These are phyloP conservation scores for Agonopterix heracliana DNA, from an alignment of 2,888 invertebrate species.

Conservation along the genomic window DNA sequence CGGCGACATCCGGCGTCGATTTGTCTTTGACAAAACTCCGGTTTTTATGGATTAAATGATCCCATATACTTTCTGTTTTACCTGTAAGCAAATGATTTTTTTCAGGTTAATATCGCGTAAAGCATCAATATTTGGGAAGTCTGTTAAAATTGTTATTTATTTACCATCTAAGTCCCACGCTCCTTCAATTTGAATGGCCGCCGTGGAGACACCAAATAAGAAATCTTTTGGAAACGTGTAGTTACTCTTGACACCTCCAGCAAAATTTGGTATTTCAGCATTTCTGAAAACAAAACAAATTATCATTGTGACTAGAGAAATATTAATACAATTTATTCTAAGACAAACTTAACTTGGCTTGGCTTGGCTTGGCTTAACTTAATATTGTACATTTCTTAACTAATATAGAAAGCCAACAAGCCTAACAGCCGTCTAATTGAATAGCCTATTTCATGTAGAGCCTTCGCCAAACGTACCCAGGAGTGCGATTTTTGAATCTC, in stretches of 20 bases:
- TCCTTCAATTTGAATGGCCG: conserved; percentile 79
- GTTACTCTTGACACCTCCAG: conserved; percentile 57
- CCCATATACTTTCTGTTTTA: conserved; percentile 80
- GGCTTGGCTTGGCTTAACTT: not conserved
- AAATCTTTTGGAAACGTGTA: conserved; percentile 75
- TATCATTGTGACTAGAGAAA: too few relatives aligned
- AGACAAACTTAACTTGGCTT: not conserved
- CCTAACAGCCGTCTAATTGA: too few relatives aligned
- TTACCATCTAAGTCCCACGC: conserved; percentile 72
- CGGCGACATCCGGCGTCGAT: conserved; percentile 79
- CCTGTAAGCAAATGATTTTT: conserved; percentile 50
- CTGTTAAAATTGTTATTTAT: not conserved
- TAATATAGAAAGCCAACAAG: too few relatives aligned
- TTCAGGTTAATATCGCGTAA: not conserved
- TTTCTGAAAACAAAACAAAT: conserved; percentile 35
- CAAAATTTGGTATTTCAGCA: conserved; percentile 39
- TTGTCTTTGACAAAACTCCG: conserved; percentile 71
- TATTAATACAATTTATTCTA: not conserved
- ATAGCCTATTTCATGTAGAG: too few relatives aligned
- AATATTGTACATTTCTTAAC: too few relatives aligned
- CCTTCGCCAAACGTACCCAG: too few relatives aligned
- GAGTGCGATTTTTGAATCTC: too few relatives aligned
- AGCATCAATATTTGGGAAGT: not conserved
- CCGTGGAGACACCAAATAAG: conserved; percentile 77
- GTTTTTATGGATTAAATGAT: conserved; percentile 67